A percentile compares a stretch with the other conserved stretches of the same genome.
phyloP scores from a whole-genome alignment of 1,140 invertebrate species.

The Drosophila micromelanica region DNA sequence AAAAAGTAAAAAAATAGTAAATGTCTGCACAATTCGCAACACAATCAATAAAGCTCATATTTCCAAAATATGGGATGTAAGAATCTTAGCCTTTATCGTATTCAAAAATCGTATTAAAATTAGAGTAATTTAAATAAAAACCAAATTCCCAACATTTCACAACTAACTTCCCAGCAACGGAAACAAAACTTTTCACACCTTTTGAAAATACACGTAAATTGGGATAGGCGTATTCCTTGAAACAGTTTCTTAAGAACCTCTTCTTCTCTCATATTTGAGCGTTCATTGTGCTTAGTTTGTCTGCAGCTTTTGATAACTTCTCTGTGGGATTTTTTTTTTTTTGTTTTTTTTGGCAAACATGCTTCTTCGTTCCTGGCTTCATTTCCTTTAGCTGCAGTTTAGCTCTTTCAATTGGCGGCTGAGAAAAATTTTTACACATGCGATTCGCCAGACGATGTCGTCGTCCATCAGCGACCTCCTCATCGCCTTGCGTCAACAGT shows the following conservation, averaged over 20 bases:
- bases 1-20: no score
- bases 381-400: constrained; percentile 61
- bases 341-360: constrained; percentile 45
- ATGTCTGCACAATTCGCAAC: no score
- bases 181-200: no score
- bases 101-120: no score
- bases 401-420: constrained; percentile 18
- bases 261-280: not conserved
- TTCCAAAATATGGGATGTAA: no score
- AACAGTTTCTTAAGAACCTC: not conserved
- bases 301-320: constrained; percentile 13
- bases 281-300: constrained; percentile 25
- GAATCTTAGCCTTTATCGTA: no score
- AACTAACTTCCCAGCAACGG: no score
- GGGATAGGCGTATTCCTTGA: no score
- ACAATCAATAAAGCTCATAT: no score
- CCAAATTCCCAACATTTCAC: no score
- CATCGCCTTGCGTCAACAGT: constrained; percentile 59
- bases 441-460: constrained; percentile 45
- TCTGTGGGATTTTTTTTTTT: not conserved
- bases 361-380: constrained; percentile 33
- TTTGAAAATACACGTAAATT: no score
- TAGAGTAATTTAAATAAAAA: no score
- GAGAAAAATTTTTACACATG: constrained; percentile 57
- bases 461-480: constrained; percentile 7